Base-by-base conservation (phyloP, 2,797 vertebrate genomes). In the Channallabes apus region DNA sequence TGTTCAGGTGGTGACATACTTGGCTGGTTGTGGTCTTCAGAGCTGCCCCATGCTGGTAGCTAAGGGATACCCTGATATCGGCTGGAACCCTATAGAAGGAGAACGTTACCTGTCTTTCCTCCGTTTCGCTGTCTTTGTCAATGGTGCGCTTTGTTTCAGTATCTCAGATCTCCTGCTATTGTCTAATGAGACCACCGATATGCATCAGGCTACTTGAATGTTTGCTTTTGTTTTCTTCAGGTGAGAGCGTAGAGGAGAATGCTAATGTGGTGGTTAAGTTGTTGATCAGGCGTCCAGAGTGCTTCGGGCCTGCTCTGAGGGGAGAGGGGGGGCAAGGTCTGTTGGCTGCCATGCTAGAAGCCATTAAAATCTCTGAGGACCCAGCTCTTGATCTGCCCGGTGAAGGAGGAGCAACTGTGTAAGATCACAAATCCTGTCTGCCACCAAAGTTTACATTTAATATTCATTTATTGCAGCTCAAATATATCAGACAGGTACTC, bases 11-110 rank as follows among this genome's bases (percentile, higher is more conserved):
- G 97, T 99, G 88, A 99, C 93, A 38, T 99, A 99, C 90, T 93
- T 99, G 93, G 98, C 98, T 0, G 97, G 96, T 76, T 99, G 98
- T 90, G 98, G 98, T 59, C 95, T 99, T 38, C 98, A 99, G 93
- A 99, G 97, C 82, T 99, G 98, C 89, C 96, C 96, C 79, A 97
- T 98, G 91, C 93, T 99, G 85, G 90, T 99, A 89, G 96, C 97
- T 58, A 98, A 96, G 91, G 98, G 98, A 79, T 99, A 99, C 92
- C 98, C 98, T 69, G 98, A 99, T 69, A 93, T 99, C 12, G 97
- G 98, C 89, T 99, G 98, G 98, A 99, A 99, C 93, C 98, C 98
- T 51, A 98, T 99, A 64, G 98, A 99, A 92, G 98, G 98, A 80
- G 98, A 99, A 90, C 98, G 98, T 68, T 99, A 98, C 89, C 94